Base-by-base conservation (phyloP, 2,113 vertebrate species). In the Myxocyprinus asiaticus region DNA sequence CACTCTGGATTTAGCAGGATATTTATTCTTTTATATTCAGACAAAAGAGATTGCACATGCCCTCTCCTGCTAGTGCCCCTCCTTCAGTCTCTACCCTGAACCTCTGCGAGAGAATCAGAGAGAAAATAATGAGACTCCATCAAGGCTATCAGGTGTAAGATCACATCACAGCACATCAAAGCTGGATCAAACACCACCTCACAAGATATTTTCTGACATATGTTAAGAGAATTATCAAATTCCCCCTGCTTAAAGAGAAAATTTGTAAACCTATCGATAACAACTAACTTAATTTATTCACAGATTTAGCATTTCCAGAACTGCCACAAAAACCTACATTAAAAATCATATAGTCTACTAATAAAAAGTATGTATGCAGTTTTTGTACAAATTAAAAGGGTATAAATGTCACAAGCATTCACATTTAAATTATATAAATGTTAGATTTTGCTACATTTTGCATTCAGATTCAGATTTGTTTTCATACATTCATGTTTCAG, bases 21-120 rank as follows among this genome's bases (percentile, higher is more conserved):
- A 92, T 92, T 92, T 92, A 91, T 93, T 93, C 91, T 91, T 93
- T 92, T 92, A 91, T 92, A 91, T 89, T 87, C 90, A 89, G 89
- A 93, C 90, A 91, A 92, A 91, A 91, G 91, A 91, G 90, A 91
- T 88, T 87, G 90, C 89, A 89, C 88, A 90, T 87, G 87, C 85
- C 85, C 84, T 86, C 82, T 85, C 82, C 76, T 44, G 87, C 84
- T 45, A 73, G 70, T 10, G 14, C 77, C 67, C 77, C 67, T 71
- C 47, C 67, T 17, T 79, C 67, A 63, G 47, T 71, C 59, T n/a
- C 59, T 43, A 14, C 45, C 14, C 76, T 87, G 82, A 76, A 76
- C 81, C 88, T 87, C 86, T 82, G 87, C 82, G 84, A 68, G 51
- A 84, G 81, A 85, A 82, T 80, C 83, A 83, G 78, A 58, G 42